These are phyloP conservation scores for Maniola jurtina DNA, from an alignment of 1,140 invertebrate species.

Conservation along the genomic window DNA sequence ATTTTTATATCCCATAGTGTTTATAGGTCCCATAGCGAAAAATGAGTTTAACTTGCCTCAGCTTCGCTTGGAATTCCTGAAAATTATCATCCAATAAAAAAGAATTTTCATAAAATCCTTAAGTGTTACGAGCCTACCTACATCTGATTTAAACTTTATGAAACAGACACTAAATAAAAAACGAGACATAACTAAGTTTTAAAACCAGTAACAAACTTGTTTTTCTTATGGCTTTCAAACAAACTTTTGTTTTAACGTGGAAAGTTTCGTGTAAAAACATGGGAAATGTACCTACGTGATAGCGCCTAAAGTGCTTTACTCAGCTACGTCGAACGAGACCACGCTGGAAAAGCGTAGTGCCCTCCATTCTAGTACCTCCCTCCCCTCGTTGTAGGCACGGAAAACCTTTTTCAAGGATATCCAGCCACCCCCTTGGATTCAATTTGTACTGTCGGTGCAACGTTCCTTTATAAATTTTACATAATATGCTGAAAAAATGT, in stretches of 20 bases:
- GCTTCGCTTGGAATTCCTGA: too few species aligned
- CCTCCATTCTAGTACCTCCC: constrained; percentile 56
- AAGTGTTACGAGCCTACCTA: not conserved
- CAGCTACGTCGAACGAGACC: constrained; percentile 49
- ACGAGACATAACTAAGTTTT: not conserved
- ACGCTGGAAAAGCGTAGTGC: constrained; percentile 48
- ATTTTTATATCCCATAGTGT: too few species aligned
- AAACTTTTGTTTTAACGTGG: constrained; percentile 9
- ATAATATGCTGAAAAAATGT: constrained; percentile 9
- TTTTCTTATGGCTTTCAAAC: constrained; percentile 5
- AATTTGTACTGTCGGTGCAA: constrained; percentile 41
- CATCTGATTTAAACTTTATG: too few species aligned
- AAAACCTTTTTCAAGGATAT: constrained; percentile 42
- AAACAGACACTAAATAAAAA: not conserved
- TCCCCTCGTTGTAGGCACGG: constrained; percentile 39
- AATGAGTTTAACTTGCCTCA: too few species aligned
- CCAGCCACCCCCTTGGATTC: constrained; percentile 39
- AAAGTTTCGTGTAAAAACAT: constrained; percentile 20
- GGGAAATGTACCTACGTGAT: constrained; percentile 25
- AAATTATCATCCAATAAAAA: too few species aligned
- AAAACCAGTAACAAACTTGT: not conserved
- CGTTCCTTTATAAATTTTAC: constrained; percentile 17
- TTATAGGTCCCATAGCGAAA: too few species aligned
- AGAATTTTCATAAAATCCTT: not conserved
- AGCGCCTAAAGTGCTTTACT: constrained; percentile 34